Evolutionary conservation across 2,888 invertebrate species (phyloP).

Genomic region (Tribolium freemani): DNA sequence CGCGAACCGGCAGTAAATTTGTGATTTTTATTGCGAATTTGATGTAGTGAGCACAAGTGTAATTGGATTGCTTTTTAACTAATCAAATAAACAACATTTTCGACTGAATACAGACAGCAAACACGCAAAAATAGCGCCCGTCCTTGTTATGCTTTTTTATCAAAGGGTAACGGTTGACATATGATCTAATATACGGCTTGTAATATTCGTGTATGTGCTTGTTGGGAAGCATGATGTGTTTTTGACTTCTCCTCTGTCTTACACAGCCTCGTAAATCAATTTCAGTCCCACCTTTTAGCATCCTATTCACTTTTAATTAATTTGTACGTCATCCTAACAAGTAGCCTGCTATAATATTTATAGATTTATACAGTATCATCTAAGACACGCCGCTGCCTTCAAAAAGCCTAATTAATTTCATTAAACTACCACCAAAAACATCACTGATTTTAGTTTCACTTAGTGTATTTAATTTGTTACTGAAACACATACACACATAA

Average conservation of each 20-base stretch:
- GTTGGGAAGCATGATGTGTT: slow-evolving; percentile 35
- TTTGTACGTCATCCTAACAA: slow-evolving; percentile 36
- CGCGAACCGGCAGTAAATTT: not conserved
- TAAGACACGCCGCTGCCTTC: slow-evolving; percentile 4
- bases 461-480: no score
- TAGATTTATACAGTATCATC: slow-evolving; percentile 40
- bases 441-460: slow-evolving; percentile 23
- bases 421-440: slow-evolving; percentile 15
- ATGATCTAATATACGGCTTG: slow-evolving; percentile 45
- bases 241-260: slow-evolving; percentile 40
- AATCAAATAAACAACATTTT: slow-evolving; percentile 21
- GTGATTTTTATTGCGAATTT: slow-evolving; percentile 4
- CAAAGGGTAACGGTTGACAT: slow-evolving; percentile 35
- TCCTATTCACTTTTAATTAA: slow-evolving; percentile 44
- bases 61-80: slow-evolving; percentile 14
- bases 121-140: slow-evolving; percentile 23
- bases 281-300: slow-evolving; percentile 39
- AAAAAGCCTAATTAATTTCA: slow-evolving; percentile 31
- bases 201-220: slow-evolving; percentile 45
- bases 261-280: slow-evolving; percentile 41
- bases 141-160: slow-evolving; percentile 37
- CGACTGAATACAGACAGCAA: not conserved
- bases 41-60: not conserved
- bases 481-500: no score
- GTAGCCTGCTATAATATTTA: slow-evolving; percentile 41